phyloP scores from a whole-genome alignment of 2,113 vertebrate genomes.

The Gymnarchus niloticus region DNA sequence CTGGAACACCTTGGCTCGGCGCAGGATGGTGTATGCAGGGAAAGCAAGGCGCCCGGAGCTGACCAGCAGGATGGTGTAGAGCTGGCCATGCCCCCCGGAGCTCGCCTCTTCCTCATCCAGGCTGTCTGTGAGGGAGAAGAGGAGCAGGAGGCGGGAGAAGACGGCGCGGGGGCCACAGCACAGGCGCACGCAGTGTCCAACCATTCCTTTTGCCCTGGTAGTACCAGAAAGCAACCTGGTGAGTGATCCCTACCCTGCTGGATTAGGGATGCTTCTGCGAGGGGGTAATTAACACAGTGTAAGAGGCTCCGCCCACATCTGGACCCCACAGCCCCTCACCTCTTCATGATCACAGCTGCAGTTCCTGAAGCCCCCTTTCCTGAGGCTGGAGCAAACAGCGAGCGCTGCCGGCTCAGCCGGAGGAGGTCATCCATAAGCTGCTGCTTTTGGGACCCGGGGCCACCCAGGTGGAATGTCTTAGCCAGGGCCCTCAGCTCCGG shows the following conservation, averaged over 20 bases:
- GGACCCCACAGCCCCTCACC: slow-evolving; percentile 53
- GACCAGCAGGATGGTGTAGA: slow-evolving; percentile 79
- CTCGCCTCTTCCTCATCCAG: slow-evolving; percentile 82
- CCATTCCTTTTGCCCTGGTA: slow-evolving; percentile 74
- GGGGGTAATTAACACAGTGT: not conserved
- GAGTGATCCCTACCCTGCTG: not conserved
- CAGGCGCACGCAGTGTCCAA: slow-evolving; percentile 72
- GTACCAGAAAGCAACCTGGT: not conserved
- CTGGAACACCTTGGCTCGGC: slow-evolving; percentile 70
- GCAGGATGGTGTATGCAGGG: slow-evolving; percentile 72
- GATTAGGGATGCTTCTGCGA: not conserved
- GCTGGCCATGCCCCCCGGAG: slow-evolving; percentile 77
- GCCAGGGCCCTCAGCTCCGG: slow-evolving; percentile 81
- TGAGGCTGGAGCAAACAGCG: slow-evolving; percentile 63
- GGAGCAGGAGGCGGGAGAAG: slow-evolving; percentile 79
- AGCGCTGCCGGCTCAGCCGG: slow-evolving; percentile 75
- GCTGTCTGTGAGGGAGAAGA: slow-evolving; percentile 78
- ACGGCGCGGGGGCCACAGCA: slow-evolving; percentile 66
- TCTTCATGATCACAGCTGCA: slow-evolving; percentile 76
- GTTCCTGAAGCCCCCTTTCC: slow-evolving; percentile 57
- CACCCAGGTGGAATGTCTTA: slow-evolving; percentile 79
- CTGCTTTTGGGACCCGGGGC: slow-evolving; percentile 70
- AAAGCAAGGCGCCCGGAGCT: slow-evolving; percentile 78
- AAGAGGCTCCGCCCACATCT: not conserved
- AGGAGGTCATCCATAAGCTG: slow-evolving; percentile 76